These are phyloP conservation scores for Eristalis arbustorum DNA, from an alignment of 2,888 invertebrate species.

Conservation along the genomic window DNA sequence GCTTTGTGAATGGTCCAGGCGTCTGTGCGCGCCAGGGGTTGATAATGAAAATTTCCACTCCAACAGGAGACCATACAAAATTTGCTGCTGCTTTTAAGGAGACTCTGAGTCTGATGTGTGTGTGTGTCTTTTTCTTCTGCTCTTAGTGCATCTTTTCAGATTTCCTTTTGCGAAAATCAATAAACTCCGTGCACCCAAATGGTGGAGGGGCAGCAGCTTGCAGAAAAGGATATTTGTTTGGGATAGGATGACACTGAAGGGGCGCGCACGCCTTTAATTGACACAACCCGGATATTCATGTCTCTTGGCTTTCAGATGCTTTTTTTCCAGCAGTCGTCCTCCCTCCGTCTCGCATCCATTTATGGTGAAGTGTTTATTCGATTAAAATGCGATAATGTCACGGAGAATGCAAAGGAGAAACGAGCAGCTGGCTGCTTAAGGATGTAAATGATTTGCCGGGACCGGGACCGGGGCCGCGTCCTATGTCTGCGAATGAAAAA, in stretches of 20 bases:
- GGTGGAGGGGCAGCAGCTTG: neutral
- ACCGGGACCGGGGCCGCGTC: neutral
- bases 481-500: neutral
- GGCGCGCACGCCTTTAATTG: conserved; percentile 54
- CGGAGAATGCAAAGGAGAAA: conserved; percentile 7
- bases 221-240: neutral
- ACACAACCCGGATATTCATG: conserved; percentile 53
- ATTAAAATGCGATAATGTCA: conserved; percentile 45
- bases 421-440: conserved; percentile 22
- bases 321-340: neutral
- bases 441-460: neutral
- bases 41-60: conserved; percentile 51
- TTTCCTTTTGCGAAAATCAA: conserved; percentile 45
- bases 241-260: conserved; percentile 29
- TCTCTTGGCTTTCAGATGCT: neutral
- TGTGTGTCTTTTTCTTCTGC: too few relatives aligned
- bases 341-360: neutral
- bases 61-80: conserved; percentile 25
- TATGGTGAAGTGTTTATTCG: conserved; percentile 64
- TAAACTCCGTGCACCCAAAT: neutral
- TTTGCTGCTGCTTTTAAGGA: conserved; percentile 20
- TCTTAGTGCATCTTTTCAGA: neutral
- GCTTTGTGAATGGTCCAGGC: conserved; percentile 29
- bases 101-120: neutral
- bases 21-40: conserved; percentile 36